Evolutionary conservation across 2,888 invertebrate species (phyloP).

Genomic region (Allygus modestus): DNA sequence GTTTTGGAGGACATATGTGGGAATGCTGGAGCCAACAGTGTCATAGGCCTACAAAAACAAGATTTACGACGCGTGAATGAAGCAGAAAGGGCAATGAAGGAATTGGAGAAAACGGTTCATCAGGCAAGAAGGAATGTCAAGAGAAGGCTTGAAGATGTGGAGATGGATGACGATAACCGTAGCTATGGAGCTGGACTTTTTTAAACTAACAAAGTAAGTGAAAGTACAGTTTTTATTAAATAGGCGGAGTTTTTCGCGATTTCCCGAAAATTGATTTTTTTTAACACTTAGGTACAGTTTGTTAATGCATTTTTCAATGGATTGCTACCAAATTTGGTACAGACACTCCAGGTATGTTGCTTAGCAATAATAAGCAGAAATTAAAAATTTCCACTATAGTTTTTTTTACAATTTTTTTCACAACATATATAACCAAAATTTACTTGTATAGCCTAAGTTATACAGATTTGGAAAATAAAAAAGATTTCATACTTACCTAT

Average conservation of each 20-base stretch:
- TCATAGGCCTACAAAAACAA: neutral
- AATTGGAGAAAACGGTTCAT: constrained; percentile 6
- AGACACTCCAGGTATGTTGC: neutral
- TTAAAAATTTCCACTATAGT: neutral
- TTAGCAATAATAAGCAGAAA: constrained; percentile 7
- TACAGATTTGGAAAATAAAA: neutral
- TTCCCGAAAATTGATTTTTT: neutral
- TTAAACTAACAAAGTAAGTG: neutral
- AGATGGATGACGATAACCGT: neutral
- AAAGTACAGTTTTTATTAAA: neutral
- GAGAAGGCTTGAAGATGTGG: constrained; percentile 31
- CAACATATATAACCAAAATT: too few relatives aligned
- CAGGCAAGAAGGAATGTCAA: constrained; percentile 4
- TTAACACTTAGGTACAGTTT: neutral
- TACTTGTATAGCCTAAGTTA: too few relatives aligned
- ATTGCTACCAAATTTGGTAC: neutral
- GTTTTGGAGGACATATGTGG: constrained; percentile 27
- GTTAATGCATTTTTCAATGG: neutral
- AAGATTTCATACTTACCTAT: neutral
- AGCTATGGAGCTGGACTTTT: constrained; percentile 20
- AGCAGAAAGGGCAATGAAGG: neutral
- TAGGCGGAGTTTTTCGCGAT: neutral
- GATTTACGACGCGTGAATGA: neutral
- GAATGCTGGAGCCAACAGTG: constrained; percentile 3
- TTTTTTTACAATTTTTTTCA: neutral